These are phyloP conservation scores for Mythimna ferrago DNA, from an alignment of 2,888 invertebrate genomes.

Conservation along the genomic window DNA sequence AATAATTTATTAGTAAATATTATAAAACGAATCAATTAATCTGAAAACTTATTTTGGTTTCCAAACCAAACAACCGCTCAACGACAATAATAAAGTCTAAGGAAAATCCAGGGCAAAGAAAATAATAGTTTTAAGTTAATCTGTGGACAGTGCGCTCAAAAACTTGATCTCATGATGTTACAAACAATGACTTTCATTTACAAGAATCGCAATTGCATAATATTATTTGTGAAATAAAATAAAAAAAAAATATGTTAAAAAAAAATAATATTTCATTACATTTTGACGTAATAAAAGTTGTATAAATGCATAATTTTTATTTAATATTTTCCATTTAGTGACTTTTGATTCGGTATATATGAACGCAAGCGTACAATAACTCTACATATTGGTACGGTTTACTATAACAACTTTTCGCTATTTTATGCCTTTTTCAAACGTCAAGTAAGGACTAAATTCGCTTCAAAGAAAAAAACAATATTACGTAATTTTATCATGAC, in stretches of 20 bases:
- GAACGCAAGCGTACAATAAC: slow-evolving; percentile 56
- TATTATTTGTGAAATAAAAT: neutral
- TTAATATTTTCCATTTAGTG: no score
- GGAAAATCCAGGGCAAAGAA: slow-evolving; percentile 12
- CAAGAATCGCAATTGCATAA: no score
- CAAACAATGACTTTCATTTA: no score
- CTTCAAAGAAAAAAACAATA: neutral
- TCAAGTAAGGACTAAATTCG: slow-evolving; percentile 19
- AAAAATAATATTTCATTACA: no score
- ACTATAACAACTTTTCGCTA: neutral
- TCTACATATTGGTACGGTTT: neutral
- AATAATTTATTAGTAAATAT: neutral
- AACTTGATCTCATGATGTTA: accelerated
- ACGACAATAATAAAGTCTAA: neutral
- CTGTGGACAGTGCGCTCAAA: slow-evolving; percentile 40
- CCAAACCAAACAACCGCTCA: no score
- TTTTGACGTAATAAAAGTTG: accelerated
- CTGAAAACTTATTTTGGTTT: no score
- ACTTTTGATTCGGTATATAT: neutral
- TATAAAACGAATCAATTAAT: no score
- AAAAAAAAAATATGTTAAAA: accelerated
- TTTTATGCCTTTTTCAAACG: accelerated
- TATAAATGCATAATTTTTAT: accelerated
- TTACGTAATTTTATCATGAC: slow-evolving; percentile 30
- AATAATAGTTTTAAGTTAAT: neutral